Conservation (phyloP, 2,113 vertebrate species). For the Gobiocypris rarus region DNA sequence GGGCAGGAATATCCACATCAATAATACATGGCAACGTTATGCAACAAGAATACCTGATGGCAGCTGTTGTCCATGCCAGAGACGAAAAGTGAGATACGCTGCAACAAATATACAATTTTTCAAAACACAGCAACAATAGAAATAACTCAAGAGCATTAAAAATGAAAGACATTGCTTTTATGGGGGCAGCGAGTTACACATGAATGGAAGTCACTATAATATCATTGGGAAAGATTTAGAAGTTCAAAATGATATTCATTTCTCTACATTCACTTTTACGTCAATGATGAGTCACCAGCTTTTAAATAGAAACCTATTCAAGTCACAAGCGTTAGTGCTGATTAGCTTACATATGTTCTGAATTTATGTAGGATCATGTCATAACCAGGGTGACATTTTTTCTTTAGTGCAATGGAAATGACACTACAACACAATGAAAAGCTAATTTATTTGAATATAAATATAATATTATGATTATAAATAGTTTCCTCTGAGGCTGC, state of each 20-base stretch:
- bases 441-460: not conserved
- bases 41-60: conserved; percentile 50
- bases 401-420: not conserved
- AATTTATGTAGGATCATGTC: not conserved
- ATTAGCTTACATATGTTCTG: not conserved
- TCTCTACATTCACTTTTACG: not conserved
- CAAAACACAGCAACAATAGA: not conserved
- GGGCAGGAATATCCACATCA: conserved; percentile 53
- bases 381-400: not conserved
- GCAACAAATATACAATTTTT: not conserved
- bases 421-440: not conserved
- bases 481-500: not conserved
- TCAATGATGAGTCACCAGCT: conserved; percentile 19
- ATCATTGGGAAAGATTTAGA: not conserved
- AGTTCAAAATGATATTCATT: not conserved
- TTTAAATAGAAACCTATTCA: not conserved
- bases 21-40: conserved; percentile 54
- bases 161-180: no score
- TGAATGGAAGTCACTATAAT: not conserved
- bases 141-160: not conserved
- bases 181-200: not conserved
- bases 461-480: not conserved
- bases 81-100: not conserved
- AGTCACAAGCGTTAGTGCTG: not conserved
- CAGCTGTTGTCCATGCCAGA: conserved; percentile 18